phyloP scores from a whole-genome alignment of 2,888 invertebrate genomes.

The Balanococcus diminutus region DNA sequence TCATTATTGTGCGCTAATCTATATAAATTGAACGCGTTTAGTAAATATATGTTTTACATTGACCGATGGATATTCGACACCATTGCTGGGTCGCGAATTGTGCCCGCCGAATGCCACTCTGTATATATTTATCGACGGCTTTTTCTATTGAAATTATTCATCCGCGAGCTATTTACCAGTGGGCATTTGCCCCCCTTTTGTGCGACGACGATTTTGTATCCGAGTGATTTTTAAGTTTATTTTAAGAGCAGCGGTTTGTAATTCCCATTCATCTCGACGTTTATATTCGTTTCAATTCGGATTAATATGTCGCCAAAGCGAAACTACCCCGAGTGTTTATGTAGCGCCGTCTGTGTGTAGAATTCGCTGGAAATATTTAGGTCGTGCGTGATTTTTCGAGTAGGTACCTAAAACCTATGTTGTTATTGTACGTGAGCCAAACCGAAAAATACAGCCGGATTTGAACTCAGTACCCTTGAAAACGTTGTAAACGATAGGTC shows the following conservation, averaged over 20 bases:
- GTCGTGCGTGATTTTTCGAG: no score
- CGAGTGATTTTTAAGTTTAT: background rate
- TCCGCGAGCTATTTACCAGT: no score
- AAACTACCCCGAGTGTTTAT: background rate
- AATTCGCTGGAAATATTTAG: background rate
- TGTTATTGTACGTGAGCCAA: no score
- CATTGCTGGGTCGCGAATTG: background rate
- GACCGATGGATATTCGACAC: background rate
- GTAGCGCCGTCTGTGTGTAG: background rate
- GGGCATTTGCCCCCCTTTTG: background rate
- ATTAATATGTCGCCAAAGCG: background rate
- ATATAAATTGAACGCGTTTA: background rate
- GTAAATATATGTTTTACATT: constrained; percentile 4
- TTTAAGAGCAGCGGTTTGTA: background rate
- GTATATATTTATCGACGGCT: background rate
- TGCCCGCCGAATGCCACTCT: background rate
- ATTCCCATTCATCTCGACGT: background rate
- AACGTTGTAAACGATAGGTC: no score
- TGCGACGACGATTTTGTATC: background rate
- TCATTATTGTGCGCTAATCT: background rate
- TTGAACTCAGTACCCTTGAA: no score
- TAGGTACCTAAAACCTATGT: no score
- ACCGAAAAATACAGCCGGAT: no score
- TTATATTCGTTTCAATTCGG: background rate
- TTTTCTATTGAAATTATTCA: background rate